phyloP scores from a whole-genome alignment of 2,797 vertebrate genomes.

The Serranus cabrilla region DNA sequence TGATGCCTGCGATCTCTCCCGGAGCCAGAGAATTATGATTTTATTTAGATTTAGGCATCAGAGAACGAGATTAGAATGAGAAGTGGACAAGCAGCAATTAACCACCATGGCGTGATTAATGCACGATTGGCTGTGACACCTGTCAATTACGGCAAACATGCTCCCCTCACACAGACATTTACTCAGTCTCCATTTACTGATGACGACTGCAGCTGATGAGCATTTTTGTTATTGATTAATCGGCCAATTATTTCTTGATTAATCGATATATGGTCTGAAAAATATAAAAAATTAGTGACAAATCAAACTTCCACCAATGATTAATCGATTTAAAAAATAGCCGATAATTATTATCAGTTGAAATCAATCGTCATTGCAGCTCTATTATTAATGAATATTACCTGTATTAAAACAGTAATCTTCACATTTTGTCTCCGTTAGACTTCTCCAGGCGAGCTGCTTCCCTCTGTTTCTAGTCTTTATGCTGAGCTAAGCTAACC shows the following conservation, averaged over 20 bases:
- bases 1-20: not conserved
- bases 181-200: not conserved
- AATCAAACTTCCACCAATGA: no score
- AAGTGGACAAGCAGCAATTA: not conserved
- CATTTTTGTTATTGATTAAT: no score
- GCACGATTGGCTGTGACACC: not conserved
- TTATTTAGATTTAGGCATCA: conserved; percentile 6
- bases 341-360: no score
- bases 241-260: no score
- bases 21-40: not conserved
- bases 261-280: no score
- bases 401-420: not conserved
- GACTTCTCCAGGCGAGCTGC: not conserved
- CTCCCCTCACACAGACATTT: not conserved
- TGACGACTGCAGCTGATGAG: no score
- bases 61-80: not conserved
- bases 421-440: not conserved
- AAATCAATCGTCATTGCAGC: no score
- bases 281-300: no score
- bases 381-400: not conserved
- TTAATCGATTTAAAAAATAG: no score
- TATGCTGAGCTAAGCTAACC: not conserved
- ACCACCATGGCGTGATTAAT: not conserved
- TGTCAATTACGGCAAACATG: conserved; percentile 3
- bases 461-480: not conserved